Evolutionary conservation across 2,888 invertebrate species (phyloP).

Genomic region (Saturnia japonica): DNA sequence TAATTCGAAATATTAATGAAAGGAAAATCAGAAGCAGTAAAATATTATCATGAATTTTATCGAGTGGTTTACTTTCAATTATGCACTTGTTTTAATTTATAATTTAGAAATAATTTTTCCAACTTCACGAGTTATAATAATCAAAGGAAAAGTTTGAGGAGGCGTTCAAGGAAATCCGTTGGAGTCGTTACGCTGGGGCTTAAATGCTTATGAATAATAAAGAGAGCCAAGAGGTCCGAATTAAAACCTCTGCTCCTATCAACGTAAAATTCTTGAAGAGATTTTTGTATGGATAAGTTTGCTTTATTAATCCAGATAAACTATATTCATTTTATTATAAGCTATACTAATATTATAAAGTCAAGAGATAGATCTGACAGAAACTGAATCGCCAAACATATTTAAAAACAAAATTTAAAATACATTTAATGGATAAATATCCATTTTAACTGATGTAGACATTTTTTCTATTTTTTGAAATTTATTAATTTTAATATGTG

Average conservation of each 20-base stretch:
- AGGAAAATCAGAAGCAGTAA: not conserved
- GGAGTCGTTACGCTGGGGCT: conserved; percentile 22
- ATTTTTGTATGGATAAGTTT: not conserved
- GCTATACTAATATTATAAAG: no score
- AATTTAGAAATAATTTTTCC: not conserved
- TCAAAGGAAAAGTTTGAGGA: conserved; percentile 24
- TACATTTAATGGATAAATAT: no score
- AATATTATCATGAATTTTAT: not conserved
- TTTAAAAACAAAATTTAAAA: no score
- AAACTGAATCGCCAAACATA: no score
- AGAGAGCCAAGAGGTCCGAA: conserved; percentile 16
- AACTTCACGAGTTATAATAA: conserved; percentile 24
- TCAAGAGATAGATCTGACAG: no score
- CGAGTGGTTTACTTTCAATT: not conserved
- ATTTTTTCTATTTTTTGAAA: no score
- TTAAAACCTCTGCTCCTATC: not conserved
- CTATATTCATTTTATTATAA: no score
- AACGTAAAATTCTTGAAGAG: not conserved
- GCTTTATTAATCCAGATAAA: not conserved
- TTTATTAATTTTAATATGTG: no score
- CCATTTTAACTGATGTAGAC: no score
- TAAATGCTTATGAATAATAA: conserved; percentile 34
- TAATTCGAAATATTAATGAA: not conserved
- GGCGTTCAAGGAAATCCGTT: conserved; percentile 32
- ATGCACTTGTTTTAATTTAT: conserved; percentile 16